These are phyloP conservation scores for Acanthosepion lycidas DNA, from an alignment of 2,888 invertebrate species.

Conservation along the genomic window DNA sequence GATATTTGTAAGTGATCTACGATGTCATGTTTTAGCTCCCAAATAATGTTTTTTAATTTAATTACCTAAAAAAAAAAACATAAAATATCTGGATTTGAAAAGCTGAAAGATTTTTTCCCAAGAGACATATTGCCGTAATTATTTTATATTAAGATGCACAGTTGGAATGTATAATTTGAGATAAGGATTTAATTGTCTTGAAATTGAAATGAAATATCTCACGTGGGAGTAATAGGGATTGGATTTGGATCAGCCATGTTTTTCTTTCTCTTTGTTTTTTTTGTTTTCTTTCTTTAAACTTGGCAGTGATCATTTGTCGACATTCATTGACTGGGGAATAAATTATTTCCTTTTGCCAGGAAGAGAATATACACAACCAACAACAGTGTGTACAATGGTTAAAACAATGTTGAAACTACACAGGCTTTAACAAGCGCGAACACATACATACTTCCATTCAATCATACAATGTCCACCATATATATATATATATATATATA, in stretches of 20 bases:
- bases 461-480: too few relatives aligned
- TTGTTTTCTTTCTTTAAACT: background rate
- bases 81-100: background rate
- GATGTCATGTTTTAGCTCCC: background rate
- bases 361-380: too few relatives aligned
- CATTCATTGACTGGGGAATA: too few relatives aligned
- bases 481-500: too few relatives aligned
- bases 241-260: background rate
- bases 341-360: too few relatives aligned
- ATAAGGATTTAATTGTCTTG: slow-evolving; percentile 33
- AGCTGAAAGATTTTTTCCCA: background rate
- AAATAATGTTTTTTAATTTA: background rate
- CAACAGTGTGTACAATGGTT: too few relatives aligned
- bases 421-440: too few relatives aligned
- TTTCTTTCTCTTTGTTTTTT: background rate
- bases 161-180: background rate
- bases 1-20: background rate
- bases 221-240: background rate
- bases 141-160: background rate
- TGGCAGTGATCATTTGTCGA: background rate
- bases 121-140: slow-evolving; percentile 15
- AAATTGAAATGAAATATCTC: slow-evolving; percentile 11
- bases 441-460: too few relatives aligned
- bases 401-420: too few relatives aligned
- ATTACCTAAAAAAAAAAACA: background rate